Conservation (phyloP, 92 coral and sea anemone genomes). For the Ricordea florida region DNA sequence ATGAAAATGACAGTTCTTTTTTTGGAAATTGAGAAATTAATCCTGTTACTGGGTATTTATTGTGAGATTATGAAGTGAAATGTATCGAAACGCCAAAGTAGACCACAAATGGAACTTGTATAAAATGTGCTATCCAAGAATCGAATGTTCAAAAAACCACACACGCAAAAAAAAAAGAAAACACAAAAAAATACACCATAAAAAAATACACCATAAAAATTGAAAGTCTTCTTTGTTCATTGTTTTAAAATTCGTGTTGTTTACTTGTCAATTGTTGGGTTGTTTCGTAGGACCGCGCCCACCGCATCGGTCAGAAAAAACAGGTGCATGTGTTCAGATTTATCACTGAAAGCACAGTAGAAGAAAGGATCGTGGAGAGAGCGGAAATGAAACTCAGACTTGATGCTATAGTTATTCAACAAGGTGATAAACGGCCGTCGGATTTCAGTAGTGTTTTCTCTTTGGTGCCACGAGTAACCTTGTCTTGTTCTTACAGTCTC, state of each 20-base stretch:
- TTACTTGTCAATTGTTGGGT: background rate
- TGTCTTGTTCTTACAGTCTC: too few relatives aligned
- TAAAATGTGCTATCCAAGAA: too few relatives aligned
- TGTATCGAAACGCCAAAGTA: too few relatives aligned
- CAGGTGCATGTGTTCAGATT: slow-evolving; percentile 97
- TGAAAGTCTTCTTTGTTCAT: background rate
- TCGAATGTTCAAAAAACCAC: too few relatives aligned
- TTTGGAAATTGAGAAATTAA: too few relatives aligned
- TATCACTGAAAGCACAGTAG: slow-evolving; percentile 95
- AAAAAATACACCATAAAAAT: too few relatives aligned
- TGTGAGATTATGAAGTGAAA: too few relatives aligned
- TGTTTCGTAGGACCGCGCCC: slow-evolving; percentile 89
- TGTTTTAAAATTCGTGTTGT: background rate
- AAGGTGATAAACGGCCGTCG: slow-evolving; percentile 60
- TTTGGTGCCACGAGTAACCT: background rate
- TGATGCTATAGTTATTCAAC: slow-evolving; percentile 96
- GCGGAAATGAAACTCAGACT: slow-evolving; percentile 98
- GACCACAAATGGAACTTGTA: too few relatives aligned
- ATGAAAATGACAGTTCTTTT: background rate
- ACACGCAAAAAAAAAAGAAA: too few relatives aligned
- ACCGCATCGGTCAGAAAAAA: slow-evolving; percentile 96
- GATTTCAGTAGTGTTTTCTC: background rate
- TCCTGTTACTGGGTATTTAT: too few relatives aligned
- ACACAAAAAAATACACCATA: too few relatives aligned
- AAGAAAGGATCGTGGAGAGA: slow-evolving; percentile 95